phyloP scores from a whole-genome alignment of 2,888 invertebrate species.

The Platypus cylindrus region DNA sequence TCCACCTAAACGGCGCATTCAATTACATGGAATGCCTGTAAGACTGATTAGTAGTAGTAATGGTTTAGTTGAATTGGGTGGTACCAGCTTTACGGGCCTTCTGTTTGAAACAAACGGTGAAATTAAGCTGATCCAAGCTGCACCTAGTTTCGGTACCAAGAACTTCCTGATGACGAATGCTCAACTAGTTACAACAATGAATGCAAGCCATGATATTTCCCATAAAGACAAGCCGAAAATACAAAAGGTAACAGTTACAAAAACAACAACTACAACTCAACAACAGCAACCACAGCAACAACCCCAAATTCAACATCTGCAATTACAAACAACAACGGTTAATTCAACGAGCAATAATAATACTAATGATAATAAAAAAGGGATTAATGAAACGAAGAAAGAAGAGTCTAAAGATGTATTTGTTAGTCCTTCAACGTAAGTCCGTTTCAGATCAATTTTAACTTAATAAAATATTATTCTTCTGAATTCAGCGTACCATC shows the following conservation, averaged over 20 bases:
- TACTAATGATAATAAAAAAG: constrained; percentile 29
- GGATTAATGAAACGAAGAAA: constrained; percentile 39
- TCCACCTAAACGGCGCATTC: constrained; percentile 44
- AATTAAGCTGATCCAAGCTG: constrained; percentile 46
- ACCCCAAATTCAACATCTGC: too few species aligned
- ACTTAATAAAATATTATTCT: neutral
- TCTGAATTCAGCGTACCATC: constrained; percentile 47
- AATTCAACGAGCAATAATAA: too few species aligned
- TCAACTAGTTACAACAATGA: constrained; percentile 20
- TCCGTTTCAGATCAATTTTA: constrained; percentile 6
- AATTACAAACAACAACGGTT: too few species aligned
- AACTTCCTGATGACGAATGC: constrained; percentile 32
- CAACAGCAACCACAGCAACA: too few species aligned
- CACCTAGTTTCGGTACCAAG: constrained; percentile 34
- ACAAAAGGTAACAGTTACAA: constrained; percentile 24
- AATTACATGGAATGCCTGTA: constrained; percentile 41
- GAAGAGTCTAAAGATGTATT: constrained; percentile 64
- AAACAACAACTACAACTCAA: too few species aligned
- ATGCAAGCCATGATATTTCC: constrained; percentile 17
- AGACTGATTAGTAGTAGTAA: constrained; percentile 43
- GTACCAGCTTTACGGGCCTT: constrained; percentile 44
- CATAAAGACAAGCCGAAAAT: constrained; percentile 22
- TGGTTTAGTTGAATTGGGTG: constrained; percentile 41
- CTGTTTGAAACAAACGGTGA: constrained; percentile 49
- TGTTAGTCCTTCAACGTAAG: constrained; percentile 53